Percentiles rank a stretch among this genome's conserved stretches.
Conservation (phyloP, 1,140 invertebrate species). For the Pseudomyrmex gracilis region DNA sequence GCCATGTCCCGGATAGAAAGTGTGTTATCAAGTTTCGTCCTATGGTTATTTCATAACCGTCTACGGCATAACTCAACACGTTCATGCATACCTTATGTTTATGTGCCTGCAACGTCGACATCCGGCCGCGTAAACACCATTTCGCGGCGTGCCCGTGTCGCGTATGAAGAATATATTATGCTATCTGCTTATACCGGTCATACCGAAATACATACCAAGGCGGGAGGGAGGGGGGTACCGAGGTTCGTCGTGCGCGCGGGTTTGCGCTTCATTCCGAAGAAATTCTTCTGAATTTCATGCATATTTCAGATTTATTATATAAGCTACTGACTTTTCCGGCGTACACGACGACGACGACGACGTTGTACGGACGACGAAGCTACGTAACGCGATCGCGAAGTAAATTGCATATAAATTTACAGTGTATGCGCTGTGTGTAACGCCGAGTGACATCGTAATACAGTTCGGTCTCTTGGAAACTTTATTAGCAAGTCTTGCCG, state of each 20-base stretch:
- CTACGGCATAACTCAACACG: conserved; percentile 66
- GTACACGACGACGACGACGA: no score
- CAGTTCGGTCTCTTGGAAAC: conserved; percentile 5
- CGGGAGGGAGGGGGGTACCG: no score
- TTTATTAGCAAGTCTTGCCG: conserved; percentile 24
- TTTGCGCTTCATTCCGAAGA: conserved; percentile 11
- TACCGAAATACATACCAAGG: conserved; percentile 18
- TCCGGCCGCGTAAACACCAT: conserved; percentile 58
- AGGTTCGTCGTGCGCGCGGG: not conserved
- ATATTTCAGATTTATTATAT: conserved; percentile 31
- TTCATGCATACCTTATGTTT: conserved; percentile 70
- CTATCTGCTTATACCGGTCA: conserved; percentile 34
- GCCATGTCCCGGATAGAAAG: conserved; percentile 55
- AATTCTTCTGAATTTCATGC: conserved; percentile 20
- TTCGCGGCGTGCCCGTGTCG: conserved; percentile 32
- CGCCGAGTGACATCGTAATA: conserved; percentile 7
- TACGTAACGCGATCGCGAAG: conserved; percentile 14
- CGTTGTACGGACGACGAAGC: no score
- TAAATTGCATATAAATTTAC: conserved; percentile 13
- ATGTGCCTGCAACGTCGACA: conserved; percentile 36
- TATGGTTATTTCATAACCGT: conserved; percentile 73
- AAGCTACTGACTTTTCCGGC: not conserved
- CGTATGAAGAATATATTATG: conserved; percentile 63
- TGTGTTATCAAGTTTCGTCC: conserved; percentile 71
- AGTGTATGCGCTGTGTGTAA: not conserved